Evolutionary conservation across 30 jellyfish, hydroid and myxozoan species (phyloP), one percentile per base, ranked within the genome.

Genomic region (Sanderia malayensis): DNA sequence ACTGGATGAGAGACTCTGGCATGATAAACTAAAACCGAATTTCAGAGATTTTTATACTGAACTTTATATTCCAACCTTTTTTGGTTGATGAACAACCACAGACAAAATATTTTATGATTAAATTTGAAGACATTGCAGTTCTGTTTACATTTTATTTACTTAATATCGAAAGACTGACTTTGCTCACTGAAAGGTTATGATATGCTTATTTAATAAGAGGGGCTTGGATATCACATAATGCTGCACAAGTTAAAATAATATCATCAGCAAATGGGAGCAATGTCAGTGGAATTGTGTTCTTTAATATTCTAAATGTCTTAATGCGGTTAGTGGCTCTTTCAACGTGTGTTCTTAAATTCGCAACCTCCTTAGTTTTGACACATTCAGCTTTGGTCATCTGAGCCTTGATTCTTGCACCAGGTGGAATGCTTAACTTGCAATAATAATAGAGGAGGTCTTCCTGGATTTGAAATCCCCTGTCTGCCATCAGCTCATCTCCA

Each of bases 401-500:
- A n/a, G 70, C 32, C 53, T 82, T 82, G 13, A 46, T 31, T 37
- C 94, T 59, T 10, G 82, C 83, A 37, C 94, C 83, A 3, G 94
- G 94, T 17, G 91, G 94, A 23, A 82, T 74, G 47, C 64, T 47
- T 25, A 71, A 47, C n/a, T 25, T 72, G 31, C 90, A 82, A 58
- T 57, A 44, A 25, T 64, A 9, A 9, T 46, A 73, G 26, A 46
- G 61, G 33, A 76, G 67, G 26, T 85, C 88, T 52, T 85, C 94
- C 58, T 58, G 44, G 21, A 73, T 75, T 61, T 58, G 88, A 58
- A 83, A 83, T 10, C 92, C 93, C 9, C 94, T 29, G 26, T 77
- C 94, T n/a, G 94, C 95, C 88, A 77, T 37, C 1, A 85, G 76
- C 25, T 57, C 75, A 74, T 83, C 94, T 31, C 81, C 95, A 17